Base-by-base conservation (phyloP, 2,797 vertebrate species). In the Centropyge bicolor region DNA sequence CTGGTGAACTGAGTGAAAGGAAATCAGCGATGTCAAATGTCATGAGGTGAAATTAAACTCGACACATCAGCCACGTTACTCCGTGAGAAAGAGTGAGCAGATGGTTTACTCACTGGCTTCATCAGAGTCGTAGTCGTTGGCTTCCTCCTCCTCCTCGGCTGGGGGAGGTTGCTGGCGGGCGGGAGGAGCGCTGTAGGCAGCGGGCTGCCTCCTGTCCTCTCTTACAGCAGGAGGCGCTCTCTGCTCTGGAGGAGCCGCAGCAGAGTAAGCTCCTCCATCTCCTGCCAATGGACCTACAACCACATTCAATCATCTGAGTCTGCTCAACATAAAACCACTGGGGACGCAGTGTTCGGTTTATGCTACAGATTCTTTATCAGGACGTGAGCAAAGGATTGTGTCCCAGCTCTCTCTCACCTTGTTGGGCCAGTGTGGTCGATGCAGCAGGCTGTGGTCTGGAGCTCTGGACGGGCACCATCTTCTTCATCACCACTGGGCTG, bases 121-220 rank as follows among this genome's bases (percentile, higher is more conserved):
- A 74, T 99, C 98, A 0, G 98, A 99, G 85, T 99, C 98, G 0
- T 98, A 99, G 95, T 97, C 97, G 80, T 99, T 98, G 88, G 95
- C 95, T 0, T 97, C 97, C 13, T 98, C 97, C 22, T 98, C 97
- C 2, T 98, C 97, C 20, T 97, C 96, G 60, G 93, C 91, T 0
- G 93, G 89, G 0, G 94, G 91, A 12, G 90, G 43, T 0, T 94
- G 94, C 24, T 92, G 75, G 2, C 95, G 84, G 0, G 88, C 82
- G 0, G 93, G 83, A 9, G 93, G 92, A 73, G 95, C 92, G 24
- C 48, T 65, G 55, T 95, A 96, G 22, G 92, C 86, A 1, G 87
- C 83, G 0, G 82, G 88, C 69, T 97, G 95, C 77, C 95, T 95
- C 74, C 94, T 92, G 57, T 98, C 97, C 67, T 97, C 97, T 83